Evolutionary conservation across 2,113 vertebrate genomes (phyloP).

Genomic region (Nesoenas mayeri): DNA sequence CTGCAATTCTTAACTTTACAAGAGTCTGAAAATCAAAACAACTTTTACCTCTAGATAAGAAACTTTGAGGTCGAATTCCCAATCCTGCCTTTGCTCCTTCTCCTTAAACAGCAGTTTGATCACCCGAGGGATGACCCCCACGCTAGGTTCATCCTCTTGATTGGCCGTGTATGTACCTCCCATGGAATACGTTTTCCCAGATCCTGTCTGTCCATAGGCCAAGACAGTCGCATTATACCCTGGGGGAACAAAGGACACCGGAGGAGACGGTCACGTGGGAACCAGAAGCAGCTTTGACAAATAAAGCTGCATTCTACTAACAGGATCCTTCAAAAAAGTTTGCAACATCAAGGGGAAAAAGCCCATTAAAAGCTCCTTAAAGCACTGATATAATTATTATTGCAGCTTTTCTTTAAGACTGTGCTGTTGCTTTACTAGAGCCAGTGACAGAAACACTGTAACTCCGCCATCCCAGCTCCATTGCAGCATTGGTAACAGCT

Average conservation of each 20-base stretch:
- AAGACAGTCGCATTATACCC: constrained; percentile 95
- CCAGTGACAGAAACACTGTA: neutral
- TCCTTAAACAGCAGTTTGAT: constrained; percentile 86
- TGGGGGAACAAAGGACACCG: constrained; percentile 29
- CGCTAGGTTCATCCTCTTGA: constrained; percentile 85
- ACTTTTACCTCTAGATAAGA: constrained; percentile 92
- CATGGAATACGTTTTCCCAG: constrained; percentile 97
- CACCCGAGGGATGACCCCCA: constrained; percentile 93
- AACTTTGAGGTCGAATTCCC: constrained; percentile 83
- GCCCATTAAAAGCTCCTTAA: neutral
- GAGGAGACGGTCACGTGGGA: neutral
- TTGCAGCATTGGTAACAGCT: neutral
- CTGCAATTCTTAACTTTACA: neutral
- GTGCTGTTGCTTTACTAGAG: neutral
- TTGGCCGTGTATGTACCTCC: constrained; percentile 90
- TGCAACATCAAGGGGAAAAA: rapidly evolving
- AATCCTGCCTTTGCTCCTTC: constrained; percentile 77
- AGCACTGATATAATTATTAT: neutral
- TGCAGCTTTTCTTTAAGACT: neutral
- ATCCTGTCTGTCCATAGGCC: constrained; percentile 95
- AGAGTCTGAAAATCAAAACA: neutral
- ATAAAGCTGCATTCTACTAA: neutral
- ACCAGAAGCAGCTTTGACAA: neutral
- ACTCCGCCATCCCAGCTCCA: neutral
- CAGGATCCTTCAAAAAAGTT: neutral